Percentiles rank a stretch among this genome's conserved stretches.
These are phyloP conservation scores for Tipula helvola DNA, from an alignment of 2,888 invertebrate species.

Conservation along the genomic window DNA sequence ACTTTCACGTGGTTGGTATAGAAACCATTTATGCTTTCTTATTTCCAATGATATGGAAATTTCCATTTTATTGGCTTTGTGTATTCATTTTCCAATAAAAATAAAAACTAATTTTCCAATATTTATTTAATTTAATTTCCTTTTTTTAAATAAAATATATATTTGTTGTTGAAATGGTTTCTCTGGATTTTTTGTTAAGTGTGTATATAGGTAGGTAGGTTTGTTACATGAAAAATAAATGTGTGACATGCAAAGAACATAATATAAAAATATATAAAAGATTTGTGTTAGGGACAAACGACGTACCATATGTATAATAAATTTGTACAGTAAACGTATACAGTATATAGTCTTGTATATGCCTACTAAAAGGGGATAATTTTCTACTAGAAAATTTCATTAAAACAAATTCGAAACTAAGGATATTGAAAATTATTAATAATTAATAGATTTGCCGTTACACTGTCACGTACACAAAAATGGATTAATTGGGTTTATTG, in stretches of 20 bases:
- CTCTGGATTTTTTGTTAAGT: background rate
- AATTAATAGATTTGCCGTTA: background rate
- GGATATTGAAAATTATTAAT: background rate
- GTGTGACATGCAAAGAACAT: background rate
- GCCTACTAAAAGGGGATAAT: background rate
- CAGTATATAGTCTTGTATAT: background rate
- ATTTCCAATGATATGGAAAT: background rate
- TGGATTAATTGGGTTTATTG: background rate
- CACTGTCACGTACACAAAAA: background rate
- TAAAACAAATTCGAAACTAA: background rate
- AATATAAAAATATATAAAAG: background rate
- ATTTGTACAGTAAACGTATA: background rate
- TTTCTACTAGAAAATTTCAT: background rate
- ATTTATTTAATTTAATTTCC: background rate
- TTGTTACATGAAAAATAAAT: background rate
- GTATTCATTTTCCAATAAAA: background rate
- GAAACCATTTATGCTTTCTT: background rate
- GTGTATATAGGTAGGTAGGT: background rate
- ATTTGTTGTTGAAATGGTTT: background rate
- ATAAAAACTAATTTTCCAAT: background rate
- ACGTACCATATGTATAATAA: background rate
- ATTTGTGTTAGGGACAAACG: background rate
- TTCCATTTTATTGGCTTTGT: background rate
- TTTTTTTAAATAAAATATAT: background rate
- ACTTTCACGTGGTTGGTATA: background rate